phyloP scores from a whole-genome alignment of 2,888 invertebrate genomes.

The Merodon equestris region DNA sequence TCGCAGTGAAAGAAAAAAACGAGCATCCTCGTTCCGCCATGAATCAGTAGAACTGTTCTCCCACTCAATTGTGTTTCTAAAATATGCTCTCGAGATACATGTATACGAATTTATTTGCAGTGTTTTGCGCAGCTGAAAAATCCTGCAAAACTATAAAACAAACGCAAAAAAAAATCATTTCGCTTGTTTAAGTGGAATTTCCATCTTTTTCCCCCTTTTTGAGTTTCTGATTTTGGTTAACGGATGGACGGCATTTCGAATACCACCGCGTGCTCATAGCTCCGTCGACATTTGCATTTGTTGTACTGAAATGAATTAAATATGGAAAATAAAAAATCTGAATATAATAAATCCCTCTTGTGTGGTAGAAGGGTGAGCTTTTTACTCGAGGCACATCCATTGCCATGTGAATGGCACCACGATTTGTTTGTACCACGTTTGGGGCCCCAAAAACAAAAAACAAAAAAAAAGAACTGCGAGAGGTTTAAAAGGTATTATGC shows the following conservation, averaged over 20 bases:
- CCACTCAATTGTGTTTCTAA: slow-evolving; percentile 17
- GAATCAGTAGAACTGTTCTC: slow-evolving; percentile 9
- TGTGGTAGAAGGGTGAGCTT: neutral
- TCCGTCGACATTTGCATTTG: slow-evolving; percentile 16
- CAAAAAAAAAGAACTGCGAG: too few species aligned
- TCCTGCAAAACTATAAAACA: too few species aligned
- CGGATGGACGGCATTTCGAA: slow-evolving; percentile 12
- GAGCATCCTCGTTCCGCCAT: slow-evolving; percentile 3
- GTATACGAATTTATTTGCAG: too few species aligned
- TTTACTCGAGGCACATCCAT: neutral
- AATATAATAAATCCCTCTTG: neutral
- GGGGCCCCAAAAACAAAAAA: too few species aligned
- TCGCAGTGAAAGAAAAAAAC: neutral
- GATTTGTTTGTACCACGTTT: too few species aligned
- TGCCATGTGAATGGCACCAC: too few species aligned
- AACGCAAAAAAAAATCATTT: slow-evolving; percentile 2
- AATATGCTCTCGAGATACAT: slow-evolving; percentile 13
- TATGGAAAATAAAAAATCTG: slow-evolving; percentile 20
- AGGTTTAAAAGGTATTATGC: slow-evolving; percentile 9
- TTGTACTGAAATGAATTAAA: slow-evolving; percentile 27
- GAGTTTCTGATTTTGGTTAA: neutral
- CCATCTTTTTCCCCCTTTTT: slow-evolving; percentile 6
- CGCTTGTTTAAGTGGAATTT: slow-evolving; percentile 17
- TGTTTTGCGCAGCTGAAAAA: neutral
- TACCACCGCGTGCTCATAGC: slow-evolving; percentile 2